Conservation (phyloP, 2,113 vertebrate species). For the Oncorhynchus gorbuscha region DNA sequence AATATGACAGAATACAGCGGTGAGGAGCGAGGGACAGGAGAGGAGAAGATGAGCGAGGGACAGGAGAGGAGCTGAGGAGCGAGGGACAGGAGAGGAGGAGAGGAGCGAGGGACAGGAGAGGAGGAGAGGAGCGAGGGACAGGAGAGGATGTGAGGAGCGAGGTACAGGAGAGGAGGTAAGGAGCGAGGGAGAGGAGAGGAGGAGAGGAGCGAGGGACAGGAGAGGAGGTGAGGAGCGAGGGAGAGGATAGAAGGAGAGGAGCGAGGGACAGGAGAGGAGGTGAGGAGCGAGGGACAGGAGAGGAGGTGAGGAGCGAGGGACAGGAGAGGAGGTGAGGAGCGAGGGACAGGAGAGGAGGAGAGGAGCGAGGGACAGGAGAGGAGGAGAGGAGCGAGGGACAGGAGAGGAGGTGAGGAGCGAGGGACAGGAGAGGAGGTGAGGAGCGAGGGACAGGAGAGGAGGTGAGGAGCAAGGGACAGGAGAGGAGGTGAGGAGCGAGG, state of each 20-base stretch:
- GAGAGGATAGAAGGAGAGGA: no score
- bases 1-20: slow-evolving; percentile 53
- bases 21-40: slow-evolving; percentile 32
- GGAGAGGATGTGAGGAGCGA: no score
- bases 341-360: no score
- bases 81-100: slow-evolving; percentile 41
- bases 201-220: not conserved
- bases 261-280: no score
- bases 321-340: no score
- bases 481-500: slow-evolving; percentile 39
- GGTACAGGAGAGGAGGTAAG: no score
- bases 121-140: slow-evolving; percentile 3
- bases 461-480: no score
- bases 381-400: no score
- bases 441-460: no score
- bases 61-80: slow-evolving; percentile 49
- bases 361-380: no score
- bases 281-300: slow-evolving; percentile 61
- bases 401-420: no score
- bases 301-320: slow-evolving; percentile 51
- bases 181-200: slow-evolving; percentile 6
- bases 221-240: slow-evolving; percentile 18
- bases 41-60: slow-evolving; percentile 49
- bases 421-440: no score
- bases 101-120: slow-evolving; percentile 18